Conservation (phyloP, 2,888 invertebrate species). For the Mylabris sibirica region DNA sequence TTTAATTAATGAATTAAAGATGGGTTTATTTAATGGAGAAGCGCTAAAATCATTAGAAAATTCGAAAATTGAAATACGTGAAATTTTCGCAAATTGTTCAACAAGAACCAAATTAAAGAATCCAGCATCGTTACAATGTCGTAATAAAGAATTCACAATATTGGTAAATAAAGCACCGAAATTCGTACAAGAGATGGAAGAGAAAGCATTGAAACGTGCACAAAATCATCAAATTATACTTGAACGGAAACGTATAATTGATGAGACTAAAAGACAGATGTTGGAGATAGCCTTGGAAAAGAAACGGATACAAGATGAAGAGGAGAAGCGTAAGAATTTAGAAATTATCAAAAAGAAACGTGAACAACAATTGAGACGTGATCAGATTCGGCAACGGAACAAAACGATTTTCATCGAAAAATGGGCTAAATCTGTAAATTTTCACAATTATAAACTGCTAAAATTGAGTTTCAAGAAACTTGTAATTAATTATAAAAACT, state of each 20-base stretch:
- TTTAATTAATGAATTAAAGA: slow-evolving; percentile 75
- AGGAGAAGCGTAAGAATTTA: slow-evolving; percentile 68
- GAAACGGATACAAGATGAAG: slow-evolving; percentile 67
- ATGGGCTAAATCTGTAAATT: slow-evolving; percentile 59
- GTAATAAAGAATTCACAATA: slow-evolving; percentile 54
- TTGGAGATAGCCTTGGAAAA: slow-evolving; percentile 69
- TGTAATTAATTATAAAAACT: slow-evolving; percentile 54
- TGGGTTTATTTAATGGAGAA: slow-evolving; percentile 73
- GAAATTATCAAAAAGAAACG: slow-evolving; percentile 69
- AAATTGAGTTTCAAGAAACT: slow-evolving; percentile 56
- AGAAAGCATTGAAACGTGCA: slow-evolving; percentile 72
- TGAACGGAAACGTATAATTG: slow-evolving; percentile 63
- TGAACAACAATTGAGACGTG: slow-evolving; percentile 66
- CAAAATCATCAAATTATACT: slow-evolving; percentile 60
- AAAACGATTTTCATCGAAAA: slow-evolving; percentile 60
- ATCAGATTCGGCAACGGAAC: slow-evolving; percentile 67
- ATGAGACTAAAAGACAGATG: slow-evolving; percentile 65
- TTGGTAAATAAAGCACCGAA: slow-evolving; percentile 70
- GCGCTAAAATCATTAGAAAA: slow-evolving; percentile 68
- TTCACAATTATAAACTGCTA: slow-evolving; percentile 58
- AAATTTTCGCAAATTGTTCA: slow-evolving; percentile 59
- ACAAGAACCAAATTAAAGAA: slow-evolving; percentile 61
- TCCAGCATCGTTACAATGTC: slow-evolving; percentile 61
- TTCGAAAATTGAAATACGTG: slow-evolving; percentile 66
- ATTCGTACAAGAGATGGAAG: slow-evolving; percentile 76